Conservation (phyloP, 1,140 invertebrate genomes). For the Cydia fagiglandana region DNA sequence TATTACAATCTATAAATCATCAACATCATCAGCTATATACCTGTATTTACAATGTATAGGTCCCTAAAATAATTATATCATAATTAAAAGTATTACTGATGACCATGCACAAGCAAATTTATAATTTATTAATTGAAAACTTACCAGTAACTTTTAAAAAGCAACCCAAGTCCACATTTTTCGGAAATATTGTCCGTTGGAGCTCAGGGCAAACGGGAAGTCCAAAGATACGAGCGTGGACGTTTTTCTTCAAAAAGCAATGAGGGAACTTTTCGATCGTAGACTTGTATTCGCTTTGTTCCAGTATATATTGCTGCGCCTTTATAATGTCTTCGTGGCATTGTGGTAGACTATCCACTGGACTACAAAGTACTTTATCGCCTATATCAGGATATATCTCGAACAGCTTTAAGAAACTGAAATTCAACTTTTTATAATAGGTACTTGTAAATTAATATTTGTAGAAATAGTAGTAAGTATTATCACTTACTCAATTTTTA, state of each 20-base stretch:
- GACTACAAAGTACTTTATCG: slow-evolving; percentile 69
- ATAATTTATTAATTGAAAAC: slow-evolving; percentile 23
- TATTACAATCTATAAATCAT: too few species aligned
- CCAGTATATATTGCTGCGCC: slow-evolving; percentile 81
- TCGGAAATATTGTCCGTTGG: slow-evolving; percentile 81
- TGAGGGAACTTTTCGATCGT: slow-evolving; percentile 50
- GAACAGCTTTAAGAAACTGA: slow-evolving; percentile 76
- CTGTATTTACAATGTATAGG: too few species aligned
- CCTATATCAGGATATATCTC: slow-evolving; percentile 73
- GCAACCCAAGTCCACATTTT: slow-evolving; percentile 83
- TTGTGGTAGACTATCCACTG: slow-evolving; percentile 71
- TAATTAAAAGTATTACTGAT: slow-evolving; percentile 41
- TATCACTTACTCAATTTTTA: slow-evolving; percentile 75
- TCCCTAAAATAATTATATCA: slow-evolving; percentile 80
- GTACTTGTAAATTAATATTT: not conserved
- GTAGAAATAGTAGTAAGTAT: not conserved
- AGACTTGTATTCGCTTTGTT: slow-evolving; percentile 63
- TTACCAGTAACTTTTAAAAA: slow-evolving; percentile 83
- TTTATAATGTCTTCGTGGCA: slow-evolving; percentile 83
- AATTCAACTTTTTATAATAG: slow-evolving; percentile 33
- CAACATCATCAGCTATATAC: too few species aligned
- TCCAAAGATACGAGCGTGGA: slow-evolving; percentile 82
- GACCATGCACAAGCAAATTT: too few species aligned
- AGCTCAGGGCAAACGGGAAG: slow-evolving; percentile 81
- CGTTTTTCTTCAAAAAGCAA: slow-evolving; percentile 81